phyloP scores from a whole-genome alignment of 1,140 invertebrate genomes.

The Zaprionus africanus region DNA sequence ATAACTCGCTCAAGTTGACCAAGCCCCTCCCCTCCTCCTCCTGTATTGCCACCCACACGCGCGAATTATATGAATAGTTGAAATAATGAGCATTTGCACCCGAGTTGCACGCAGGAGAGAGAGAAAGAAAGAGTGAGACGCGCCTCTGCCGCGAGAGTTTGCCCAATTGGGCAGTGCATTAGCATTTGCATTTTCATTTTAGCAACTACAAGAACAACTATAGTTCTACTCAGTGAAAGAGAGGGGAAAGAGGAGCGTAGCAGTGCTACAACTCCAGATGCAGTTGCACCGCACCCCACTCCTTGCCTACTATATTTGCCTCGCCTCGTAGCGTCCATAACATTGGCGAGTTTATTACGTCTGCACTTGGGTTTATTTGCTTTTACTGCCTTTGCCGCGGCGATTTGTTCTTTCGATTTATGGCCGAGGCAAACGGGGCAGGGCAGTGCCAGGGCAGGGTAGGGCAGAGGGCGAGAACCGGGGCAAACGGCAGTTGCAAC shows the following conservation, averaged over 20 bases:
- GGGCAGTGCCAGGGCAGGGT: conserved; percentile 5
- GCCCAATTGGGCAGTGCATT: conserved; percentile 37
- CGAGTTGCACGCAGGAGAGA: background rate
- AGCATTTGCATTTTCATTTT: conserved; percentile 43
- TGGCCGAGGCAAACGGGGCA: conserved; percentile 41
- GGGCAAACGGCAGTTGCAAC: conserved; percentile 32
- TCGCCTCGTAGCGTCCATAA: conserved; percentile 58
- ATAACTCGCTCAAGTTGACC: conserved; percentile 35
- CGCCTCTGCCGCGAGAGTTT: conserved; percentile 11
- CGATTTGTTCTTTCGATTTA: conserved; percentile 83
- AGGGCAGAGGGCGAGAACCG: background rate
- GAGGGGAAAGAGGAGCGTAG: background rate
- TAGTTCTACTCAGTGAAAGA: conserved; percentile 1
- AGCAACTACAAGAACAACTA: conserved; percentile 36
- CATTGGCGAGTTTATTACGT: conserved; percentile 81
- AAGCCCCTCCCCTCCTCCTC: background rate
- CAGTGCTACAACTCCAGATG: conserved; percentile 38
- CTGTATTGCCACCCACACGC: conserved; percentile 57
- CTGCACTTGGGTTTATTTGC: conserved; percentile 82
- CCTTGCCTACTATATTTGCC: background rate
- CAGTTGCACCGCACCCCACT: background rate
- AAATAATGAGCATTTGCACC: conserved; percentile 68
- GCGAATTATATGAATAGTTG: conserved; percentile 78
- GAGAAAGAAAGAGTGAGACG: background rate
- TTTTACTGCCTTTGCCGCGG: conserved; percentile 81